These are phyloP conservation scores for Naja naja DNA, from an alignment of 2,113 vertebrate species.

Conservation along the genomic window DNA sequence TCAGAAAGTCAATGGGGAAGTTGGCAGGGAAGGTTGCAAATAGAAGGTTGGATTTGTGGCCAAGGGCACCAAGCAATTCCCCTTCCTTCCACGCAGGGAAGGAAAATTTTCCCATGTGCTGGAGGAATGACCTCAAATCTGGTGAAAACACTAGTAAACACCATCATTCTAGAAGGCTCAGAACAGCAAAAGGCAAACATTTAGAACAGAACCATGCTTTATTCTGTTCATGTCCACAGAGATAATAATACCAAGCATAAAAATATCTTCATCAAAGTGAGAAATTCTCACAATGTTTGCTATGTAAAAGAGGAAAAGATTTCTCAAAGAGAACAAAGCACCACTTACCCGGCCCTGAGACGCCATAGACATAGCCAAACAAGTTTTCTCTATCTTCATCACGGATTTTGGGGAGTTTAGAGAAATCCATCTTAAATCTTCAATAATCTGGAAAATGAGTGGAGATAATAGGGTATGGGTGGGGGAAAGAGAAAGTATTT, in stretches of 20 bases:
- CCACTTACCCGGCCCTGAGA: constrained; percentile 91
- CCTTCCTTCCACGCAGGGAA: neutral
- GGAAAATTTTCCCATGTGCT: neutral
- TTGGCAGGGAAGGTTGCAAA: neutral
- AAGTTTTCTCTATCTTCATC: constrained; percentile 89
- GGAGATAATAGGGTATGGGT: neutral
- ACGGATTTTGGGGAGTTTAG: constrained; percentile 89
- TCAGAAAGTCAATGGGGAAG: neutral
- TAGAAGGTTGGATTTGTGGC: neutral
- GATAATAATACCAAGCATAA: neutral
- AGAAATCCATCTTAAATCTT: constrained; percentile 87
- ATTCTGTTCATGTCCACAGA: neutral
- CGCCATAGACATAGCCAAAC: constrained; percentile 93
- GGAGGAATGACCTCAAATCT: neutral
- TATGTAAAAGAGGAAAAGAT: neutral
- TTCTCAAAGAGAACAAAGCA: neutral
- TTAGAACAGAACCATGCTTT: neutral
- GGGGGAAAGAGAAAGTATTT: neutral
- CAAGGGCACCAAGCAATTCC: neutral
- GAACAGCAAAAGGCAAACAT: neutral
- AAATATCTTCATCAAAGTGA: neutral
- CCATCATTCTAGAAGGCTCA: neutral
- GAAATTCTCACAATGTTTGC: neutral
- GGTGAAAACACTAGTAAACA: neutral
- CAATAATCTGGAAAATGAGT: constrained; percentile 50